Conservation (phyloP, 2,888 invertebrate genomes). For the Baronia brevicornis region DNA sequence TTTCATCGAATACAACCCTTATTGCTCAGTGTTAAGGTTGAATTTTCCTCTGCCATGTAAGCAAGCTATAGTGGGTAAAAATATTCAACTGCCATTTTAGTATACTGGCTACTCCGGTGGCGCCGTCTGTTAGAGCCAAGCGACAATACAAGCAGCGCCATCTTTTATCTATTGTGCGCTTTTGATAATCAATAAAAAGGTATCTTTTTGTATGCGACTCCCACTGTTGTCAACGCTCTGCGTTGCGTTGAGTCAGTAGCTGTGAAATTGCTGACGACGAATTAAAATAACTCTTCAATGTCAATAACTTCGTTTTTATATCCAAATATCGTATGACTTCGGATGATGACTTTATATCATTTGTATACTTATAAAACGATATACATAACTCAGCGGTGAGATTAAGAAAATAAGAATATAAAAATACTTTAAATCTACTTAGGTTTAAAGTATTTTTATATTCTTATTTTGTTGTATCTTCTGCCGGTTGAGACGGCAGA, state of each 20-base stretch:
- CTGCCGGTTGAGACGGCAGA: no score
- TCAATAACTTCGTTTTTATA: slow-evolving; percentile 14
- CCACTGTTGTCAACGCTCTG: slow-evolving; percentile 18
- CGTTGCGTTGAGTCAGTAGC: slow-evolving; percentile 21
- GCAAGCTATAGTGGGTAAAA: slow-evolving; percentile 52
- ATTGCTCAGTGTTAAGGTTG: slow-evolving; percentile 24
- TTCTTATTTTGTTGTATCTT: no score
- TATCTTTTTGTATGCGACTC: slow-evolving; percentile 22
- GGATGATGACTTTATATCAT: slow-evolving; percentile 12
- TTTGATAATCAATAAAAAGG: slow-evolving; percentile 65
- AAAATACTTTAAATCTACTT: no score
- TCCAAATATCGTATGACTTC: slow-evolving; percentile 6
- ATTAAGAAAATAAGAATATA: no score
- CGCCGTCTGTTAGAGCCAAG: slow-evolving; percentile 67
- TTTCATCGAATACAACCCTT: slow-evolving; percentile 31
- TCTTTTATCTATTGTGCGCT: slow-evolving; percentile 67
- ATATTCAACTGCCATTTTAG: slow-evolving; percentile 74
- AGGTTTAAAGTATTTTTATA: no score
- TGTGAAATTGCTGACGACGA: slow-evolving; percentile 18
- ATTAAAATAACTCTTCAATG: slow-evolving; percentile 18
- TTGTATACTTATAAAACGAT: no score
- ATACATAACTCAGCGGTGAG: no score
- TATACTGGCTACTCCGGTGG: slow-evolving; percentile 70
- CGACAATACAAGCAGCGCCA: slow-evolving; percentile 68
- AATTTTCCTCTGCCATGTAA: slow-evolving; percentile 24